phyloP scores from a whole-genome alignment of 2,113 vertebrate genomes.

The Pygoscelis antarcticus region DNA sequence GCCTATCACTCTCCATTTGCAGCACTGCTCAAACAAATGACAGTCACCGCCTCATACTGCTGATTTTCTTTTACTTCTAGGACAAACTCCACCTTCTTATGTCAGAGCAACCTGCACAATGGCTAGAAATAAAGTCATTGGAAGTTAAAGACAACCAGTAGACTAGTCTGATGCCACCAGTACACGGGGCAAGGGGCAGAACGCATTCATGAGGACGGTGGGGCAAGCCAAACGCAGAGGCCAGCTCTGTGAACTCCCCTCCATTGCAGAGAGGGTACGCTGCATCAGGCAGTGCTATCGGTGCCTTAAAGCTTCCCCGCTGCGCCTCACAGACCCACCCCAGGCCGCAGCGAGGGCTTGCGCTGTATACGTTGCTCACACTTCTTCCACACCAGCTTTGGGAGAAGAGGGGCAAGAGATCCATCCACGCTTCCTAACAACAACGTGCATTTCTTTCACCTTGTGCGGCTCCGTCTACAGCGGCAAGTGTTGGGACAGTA shows the following conservation, averaged over 20 bases:
- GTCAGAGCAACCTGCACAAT: neutral
- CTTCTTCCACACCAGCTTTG: neutral
- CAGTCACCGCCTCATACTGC: rapidly evolving
- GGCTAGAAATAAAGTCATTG: neutral
- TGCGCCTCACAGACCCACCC: neutral
- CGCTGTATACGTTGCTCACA: neutral
- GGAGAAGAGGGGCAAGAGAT: neutral
- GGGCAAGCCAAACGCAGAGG: neutral
- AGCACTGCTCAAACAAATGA: neutral
- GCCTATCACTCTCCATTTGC: neutral
- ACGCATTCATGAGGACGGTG: rapidly evolving
- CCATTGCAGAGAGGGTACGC: rapidly evolving
- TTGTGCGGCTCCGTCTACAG: neutral
- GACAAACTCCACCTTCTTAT: neutral
- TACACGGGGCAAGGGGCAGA: rapidly evolving
- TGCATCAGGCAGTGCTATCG: neutral
- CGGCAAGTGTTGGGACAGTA: neutral
- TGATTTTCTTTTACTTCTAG: neutral
- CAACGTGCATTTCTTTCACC: neutral
- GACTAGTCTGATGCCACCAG: neutral
- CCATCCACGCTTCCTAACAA: neutral
- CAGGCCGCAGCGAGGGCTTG: rapidly evolving
- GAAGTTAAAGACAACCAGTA: neutral
- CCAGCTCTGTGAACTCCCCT: neutral
- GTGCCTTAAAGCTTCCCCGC: neutral